Evolutionary conservation across 2,797 vertebrate species (phyloP), one percentile per base, ranked within the genome.

Genomic region (Corythornis leucogaster): DNA sequence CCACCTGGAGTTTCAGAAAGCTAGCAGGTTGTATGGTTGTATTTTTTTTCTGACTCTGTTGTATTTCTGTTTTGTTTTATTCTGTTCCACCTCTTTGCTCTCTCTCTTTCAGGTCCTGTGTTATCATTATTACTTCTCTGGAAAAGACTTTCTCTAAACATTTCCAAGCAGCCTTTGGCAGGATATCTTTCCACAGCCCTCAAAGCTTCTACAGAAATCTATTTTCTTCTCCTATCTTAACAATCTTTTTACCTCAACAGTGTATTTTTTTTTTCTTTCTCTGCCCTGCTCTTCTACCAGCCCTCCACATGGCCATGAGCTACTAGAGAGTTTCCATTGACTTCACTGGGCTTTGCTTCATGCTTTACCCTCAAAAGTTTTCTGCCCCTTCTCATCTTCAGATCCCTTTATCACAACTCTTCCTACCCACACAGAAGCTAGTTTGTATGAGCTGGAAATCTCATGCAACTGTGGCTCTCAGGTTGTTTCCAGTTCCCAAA

Each of bases 271-370:
- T 35, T 63, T 59, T 59, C 50, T 81, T 46, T 54, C 35, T 80
- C 11, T 31, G 48, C 45, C 61, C 31, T 50, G 38, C 69, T 64
- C 59, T 40, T 85, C 51, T 42, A 57, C 25, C 71, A 88, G 61
- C 31, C 38, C 45, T 81, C 48, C 50, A 6, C 63, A 11, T 6
- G 63, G 64, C 68, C 87, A 46, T 3, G 3, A 74, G 63, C 48
- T 40, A 6, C 73, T 59, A 55, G 28, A 89, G 89, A 94, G 68
- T 96, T 96, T 96, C 95, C 94, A 91, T 57, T 62, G 81, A 69
- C 78, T 81, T 93, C 74, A 61, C 31, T 2, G 7, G 24, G 63
- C 87, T 80, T 55, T 67, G 75, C 38, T 70, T 94, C 77, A 74
- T 48, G 12, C 69, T 68, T 85, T 3, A n/a, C 7, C 3, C 51